Evolutionary conservation across 2,888 invertebrate genomes (phyloP), one percentile per base, ranked within the genome.

Genomic region (Sesia apiformis): DNA sequence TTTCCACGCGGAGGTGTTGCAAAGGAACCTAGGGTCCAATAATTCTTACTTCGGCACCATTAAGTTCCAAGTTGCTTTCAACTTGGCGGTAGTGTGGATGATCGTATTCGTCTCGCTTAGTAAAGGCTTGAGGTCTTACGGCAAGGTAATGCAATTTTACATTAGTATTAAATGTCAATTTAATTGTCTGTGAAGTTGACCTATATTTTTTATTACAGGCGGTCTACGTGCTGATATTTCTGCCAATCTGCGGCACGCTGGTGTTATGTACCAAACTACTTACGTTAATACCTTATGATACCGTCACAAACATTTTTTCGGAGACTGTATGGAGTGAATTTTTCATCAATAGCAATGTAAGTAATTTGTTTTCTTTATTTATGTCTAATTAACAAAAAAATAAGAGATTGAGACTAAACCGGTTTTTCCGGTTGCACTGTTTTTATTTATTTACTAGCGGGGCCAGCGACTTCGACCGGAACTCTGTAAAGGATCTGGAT

Each of bases 11-110:
- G 93, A 95, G 52, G 96, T 97, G n/a, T 83, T 97, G 54, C 95
- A 95, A 62, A 75, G 80, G 58, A 91, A 71, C 63, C 71, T 66
- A 60, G 86, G 63, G 49, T 71, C 74, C 52, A 73, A 67, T 68
- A 82, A 59, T 63, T 84, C 67, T 52, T 79, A 70, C 57, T 91
- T 91, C 55, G 93, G 94, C 39, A 91, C 91, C 4, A 92, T 95
- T 57, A 95, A 95, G 79, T 96, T 97, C 81, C 96, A 97, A 90
- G 93, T 96, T 60, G 96, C 96, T 3, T 96, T 97, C 82, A 96
- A 97, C 79, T 87, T 97, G 76, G 96, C 96, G 0, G 94, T 97
- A 4, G 94, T 97, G 38, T 97, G 97, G 97, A 94, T 96, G 91
- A 93, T 96, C 52, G 94, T 97, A 4, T 97, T 97, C 72, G 93